Conservation (phyloP, 2,113 vertebrate genomes). For the Atrichornis clamosus region DNA sequence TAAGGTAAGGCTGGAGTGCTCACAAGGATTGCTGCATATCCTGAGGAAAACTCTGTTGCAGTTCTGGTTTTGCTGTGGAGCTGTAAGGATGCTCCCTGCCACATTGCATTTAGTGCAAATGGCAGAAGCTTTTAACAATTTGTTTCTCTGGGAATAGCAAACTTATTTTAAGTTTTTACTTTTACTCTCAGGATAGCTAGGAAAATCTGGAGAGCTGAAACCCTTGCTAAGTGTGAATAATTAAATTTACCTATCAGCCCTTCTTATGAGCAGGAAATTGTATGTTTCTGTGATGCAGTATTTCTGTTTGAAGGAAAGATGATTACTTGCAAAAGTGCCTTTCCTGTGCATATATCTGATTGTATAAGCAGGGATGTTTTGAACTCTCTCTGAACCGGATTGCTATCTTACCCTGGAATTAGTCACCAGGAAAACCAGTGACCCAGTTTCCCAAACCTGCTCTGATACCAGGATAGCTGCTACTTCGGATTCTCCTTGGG, state of each 20-base stretch:
- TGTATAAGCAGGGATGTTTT: slow-evolving; percentile 10
- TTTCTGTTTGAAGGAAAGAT: not conserved
- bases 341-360: not conserved
- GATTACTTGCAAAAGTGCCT: not conserved
- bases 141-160: not conserved
- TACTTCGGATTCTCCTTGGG: not conserved
- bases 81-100: not conserved
- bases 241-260: not conserved
- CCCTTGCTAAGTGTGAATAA: not conserved
- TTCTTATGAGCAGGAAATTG: not conserved
- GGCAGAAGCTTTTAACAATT: not conserved
- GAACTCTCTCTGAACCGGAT: not conserved
- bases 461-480: not conserved
- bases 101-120: not conserved
- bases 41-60: not conserved
- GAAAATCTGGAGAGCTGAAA: not conserved
- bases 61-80: not conserved
- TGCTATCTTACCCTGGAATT: not conserved
- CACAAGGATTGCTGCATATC: not conserved
- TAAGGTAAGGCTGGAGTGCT: accelerated
- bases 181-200: not conserved
- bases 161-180: not conserved
- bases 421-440: not conserved
- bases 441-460: not conserved
- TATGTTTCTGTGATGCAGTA: not conserved